Evolutionary conservation across 2,888 invertebrate genomes (phyloP), one percentile per base, ranked within the genome.

Genomic region (Calliopum simillimum): DNA sequence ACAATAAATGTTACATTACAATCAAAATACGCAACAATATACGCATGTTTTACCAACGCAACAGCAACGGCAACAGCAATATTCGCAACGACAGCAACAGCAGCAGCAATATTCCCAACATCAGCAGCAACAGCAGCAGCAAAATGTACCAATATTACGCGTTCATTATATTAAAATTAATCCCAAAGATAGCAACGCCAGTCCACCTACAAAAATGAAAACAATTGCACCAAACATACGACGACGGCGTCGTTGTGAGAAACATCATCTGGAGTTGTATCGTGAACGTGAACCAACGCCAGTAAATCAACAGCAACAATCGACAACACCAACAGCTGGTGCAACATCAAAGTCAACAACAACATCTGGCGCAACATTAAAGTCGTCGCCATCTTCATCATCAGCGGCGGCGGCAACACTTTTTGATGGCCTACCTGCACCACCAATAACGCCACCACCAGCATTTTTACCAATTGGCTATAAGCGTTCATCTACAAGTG

Each of bases 361-460:
- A n/a, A 77, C 77, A 0, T 79, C 81, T 4, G 80, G 80, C 47
- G 78, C 81, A 43, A 80, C 81, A 0, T 79, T 80, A 4, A 69
- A 73, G 3, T 71, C 71, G 63, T 74, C 46, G 11, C 21, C 46
- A 13, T 21, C 56, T 1, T n/a, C n/a, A 6, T 6, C 33, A 8
- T 33, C 33, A 4, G 5, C 76, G 4, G 81, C 80, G 4, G 81
- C 82, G 53, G 80, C 81, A 55, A 81, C 82, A 4, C 82, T 83
- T 47, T 79, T 79, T 59, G 83, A 83, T 44, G 80, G 77, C 41
- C 80, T 85, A 66, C 86, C 87, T 64, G 90, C 88, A 73, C 88
- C 89, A 41, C 91, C 91, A 41, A 91, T 91, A 75, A 91, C 91
- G 43, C 91, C 91, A 33, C 92, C 91, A 16, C 91, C 91, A 11